Base-by-base conservation (phyloP, 2,888 invertebrate species). In the Marasmarcha lunaedactyla region DNA sequence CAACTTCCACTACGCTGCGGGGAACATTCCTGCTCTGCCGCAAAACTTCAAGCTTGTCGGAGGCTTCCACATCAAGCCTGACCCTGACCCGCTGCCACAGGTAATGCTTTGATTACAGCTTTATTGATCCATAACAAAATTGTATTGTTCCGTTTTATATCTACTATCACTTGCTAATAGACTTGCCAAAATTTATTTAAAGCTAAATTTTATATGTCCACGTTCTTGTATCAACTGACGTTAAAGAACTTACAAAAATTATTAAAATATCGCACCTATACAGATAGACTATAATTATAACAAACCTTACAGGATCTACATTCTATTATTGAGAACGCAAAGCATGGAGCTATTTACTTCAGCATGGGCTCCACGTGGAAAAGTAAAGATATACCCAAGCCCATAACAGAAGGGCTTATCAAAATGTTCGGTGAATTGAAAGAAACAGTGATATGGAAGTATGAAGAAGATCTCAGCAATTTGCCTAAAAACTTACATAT, bases 391-490 rank as follows among this genome's bases (percentile, higher is more conserved):
- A 51, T 73, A 40, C 63, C 72, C 0, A 52, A 50, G 1, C 27
- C 52, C 9, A 38, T 73, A 37, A 58, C 56, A 1, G 43, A 44
- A 1, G 57, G 49, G 1, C 46, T 78, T 1, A 39, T 76, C 1
- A 49, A 62, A 12, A 44, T 66, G 37, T 70, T 76, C 37, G 54
- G 59, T 0, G 51, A 57, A 39, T 47, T 77, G 1, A 64, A 74
- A 36, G 63, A 73, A 41, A 66, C 62, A 1, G 61, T 78, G 0
- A 55, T 78, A 14, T 78, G 77, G 77, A 77, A 77, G 43, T 70
- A 66, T 30, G 77, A 77, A 42, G 59, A 53, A 10, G 54, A 59
- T 3, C 43, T 71, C 6, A 40, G 49, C 1, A 55, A 65, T 38
- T 36, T 65, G 1, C 72, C 77, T 0, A 49, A 53, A 1, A 77